Conservation (phyloP, 2,888 invertebrate genomes). For the Diogma glabrata region DNA sequence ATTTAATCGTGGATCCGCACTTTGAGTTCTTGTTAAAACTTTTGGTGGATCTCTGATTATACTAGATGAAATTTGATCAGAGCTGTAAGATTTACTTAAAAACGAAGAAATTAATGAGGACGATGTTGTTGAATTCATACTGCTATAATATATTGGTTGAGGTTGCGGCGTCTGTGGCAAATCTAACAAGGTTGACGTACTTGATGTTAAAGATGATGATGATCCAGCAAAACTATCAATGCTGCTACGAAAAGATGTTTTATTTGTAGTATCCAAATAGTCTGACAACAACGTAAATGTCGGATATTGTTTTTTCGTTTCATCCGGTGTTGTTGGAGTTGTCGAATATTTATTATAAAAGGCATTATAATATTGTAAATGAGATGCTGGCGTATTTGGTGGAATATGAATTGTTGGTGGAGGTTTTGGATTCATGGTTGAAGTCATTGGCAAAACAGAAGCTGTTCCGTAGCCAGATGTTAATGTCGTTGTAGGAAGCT, state of each 20-base stretch:
- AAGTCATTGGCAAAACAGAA: constrained; percentile 30
- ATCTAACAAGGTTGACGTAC: constrained; percentile 1
- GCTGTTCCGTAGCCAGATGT: constrained; percentile 20
- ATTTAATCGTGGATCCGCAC: constrained; percentile 35
- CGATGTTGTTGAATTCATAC: background rate
- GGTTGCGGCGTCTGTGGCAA: background rate
- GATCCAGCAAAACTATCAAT: constrained; percentile 22
- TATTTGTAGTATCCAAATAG: constrained; percentile 29
- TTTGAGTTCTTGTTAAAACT: constrained; percentile 33
- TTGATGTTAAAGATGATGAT: background rate
- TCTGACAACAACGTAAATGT: constrained; percentile 27
- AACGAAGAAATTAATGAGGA: constrained; percentile 5
- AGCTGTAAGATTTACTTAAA: constrained; percentile 4
- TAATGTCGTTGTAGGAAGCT: constrained; percentile 21
- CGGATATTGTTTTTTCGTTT: background rate
- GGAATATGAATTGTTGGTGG: constrained; percentile 9
- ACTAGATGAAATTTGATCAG: background rate
- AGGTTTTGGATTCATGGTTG: constrained; percentile 4
- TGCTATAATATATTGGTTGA: background rate
- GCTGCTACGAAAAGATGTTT: constrained; percentile 24
- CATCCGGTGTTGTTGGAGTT: constrained; percentile 9
- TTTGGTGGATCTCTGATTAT: constrained; percentile 18
- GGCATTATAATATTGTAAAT: constrained; percentile 32
- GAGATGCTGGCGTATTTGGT: constrained; percentile 16
- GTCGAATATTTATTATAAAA: constrained; percentile 33